Percentiles rank a stretch among this genome's conserved stretches.
Evolutionary conservation across 1,140 invertebrate species (phyloP).

Genomic region (Microplitis mediator): DNA sequence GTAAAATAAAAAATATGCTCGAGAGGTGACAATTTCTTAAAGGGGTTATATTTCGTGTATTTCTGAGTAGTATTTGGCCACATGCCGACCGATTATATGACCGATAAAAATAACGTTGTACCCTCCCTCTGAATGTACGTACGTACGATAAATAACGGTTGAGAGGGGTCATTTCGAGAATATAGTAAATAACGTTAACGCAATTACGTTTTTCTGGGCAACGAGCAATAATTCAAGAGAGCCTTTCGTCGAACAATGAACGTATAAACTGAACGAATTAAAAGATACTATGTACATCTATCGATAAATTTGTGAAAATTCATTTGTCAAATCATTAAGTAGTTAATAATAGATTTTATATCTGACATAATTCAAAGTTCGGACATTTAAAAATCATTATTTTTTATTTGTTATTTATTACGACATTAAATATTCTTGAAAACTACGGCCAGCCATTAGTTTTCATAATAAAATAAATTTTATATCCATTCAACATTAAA

Average conservation of each 20-base stretch:
- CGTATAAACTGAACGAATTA: conserved; percentile 21
- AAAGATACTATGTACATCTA: no score
- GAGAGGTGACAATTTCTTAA: not conserved
- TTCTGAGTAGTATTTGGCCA: conserved; percentile 19
- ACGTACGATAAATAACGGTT: conserved; percentile 41
- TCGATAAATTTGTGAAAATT: not conserved
- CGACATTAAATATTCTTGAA: no score
- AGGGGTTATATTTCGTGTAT: not conserved
- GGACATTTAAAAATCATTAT: no score
- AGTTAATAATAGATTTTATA: no score
- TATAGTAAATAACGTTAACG: conserved; percentile 46
- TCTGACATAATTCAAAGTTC: no score
- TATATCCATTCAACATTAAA: no score
- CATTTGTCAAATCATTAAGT: no score
- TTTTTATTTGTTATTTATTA: no score
- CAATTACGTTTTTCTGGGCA: conserved; percentile 42
- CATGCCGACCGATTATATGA: conserved; percentile 40
- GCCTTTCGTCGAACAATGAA: conserved; percentile 30
- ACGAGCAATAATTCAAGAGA: conserved; percentile 28
- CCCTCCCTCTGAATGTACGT: conserved; percentile 3
- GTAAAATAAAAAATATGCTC: not conserved
- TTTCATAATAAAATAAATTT: no score
- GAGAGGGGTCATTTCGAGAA: conserved; percentile 29
- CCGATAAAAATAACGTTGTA: conserved; percentile 47
- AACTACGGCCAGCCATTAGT: no score